Percentiles rank a stretch among this genome's conserved stretches.
Evolutionary conservation across 1,140 invertebrate genomes (phyloP).

Genomic region (Vanessa atalanta): DNA sequence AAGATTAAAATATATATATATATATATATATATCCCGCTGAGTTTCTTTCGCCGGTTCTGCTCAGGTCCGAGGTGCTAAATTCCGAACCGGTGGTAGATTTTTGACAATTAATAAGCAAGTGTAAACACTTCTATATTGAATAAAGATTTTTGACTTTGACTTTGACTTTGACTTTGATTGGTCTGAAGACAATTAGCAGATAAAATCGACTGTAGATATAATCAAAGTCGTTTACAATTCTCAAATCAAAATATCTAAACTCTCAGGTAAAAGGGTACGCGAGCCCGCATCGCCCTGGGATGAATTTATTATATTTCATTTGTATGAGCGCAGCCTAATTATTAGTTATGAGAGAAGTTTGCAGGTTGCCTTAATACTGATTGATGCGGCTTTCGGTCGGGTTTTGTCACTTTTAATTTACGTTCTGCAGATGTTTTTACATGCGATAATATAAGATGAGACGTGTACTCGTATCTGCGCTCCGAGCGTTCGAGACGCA

Average conservation of each 20-base stretch:
- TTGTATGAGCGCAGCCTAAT: constrained; percentile 26
- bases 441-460: no score
- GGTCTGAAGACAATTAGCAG: background rate
- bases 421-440: constrained; percentile 20
- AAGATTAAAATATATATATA: no score
- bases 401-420: constrained; percentile 34
- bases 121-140: no score
- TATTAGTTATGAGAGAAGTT: constrained; percentile 37
- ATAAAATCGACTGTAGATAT: background rate
- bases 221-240: constrained; percentile 2
- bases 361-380: constrained; percentile 31
- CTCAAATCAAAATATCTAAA: constrained; percentile 8
- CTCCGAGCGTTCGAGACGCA: no score
- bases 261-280: constrained; percentile 21
- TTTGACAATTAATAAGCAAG: no score
- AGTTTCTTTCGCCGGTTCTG: no score
- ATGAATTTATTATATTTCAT: constrained; percentile 36
- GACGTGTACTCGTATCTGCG: no score
- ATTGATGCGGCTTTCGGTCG: constrained; percentile 32
- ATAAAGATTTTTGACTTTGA: no score
- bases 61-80: no score
- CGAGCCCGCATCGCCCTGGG: constrained; percentile 22
- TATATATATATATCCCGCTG: no score
- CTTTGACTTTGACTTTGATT: no score
- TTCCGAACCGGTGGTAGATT: no score